Evolutionary conservation across 1,140 invertebrate species (phyloP), one percentile per base, ranked within the genome.

Genomic region (Whitmania pigra): DNA sequence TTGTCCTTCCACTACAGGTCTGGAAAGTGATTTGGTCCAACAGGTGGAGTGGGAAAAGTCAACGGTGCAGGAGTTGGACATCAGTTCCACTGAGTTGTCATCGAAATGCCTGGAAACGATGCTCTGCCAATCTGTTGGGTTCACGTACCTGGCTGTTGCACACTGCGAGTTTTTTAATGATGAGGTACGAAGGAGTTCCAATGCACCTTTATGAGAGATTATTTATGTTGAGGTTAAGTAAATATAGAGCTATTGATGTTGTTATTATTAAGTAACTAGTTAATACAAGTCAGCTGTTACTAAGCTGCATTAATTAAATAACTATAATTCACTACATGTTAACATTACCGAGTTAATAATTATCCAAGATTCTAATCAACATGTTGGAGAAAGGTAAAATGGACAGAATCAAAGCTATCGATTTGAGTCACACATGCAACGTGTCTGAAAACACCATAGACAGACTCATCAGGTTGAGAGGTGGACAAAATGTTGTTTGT

Each of bases 1-100:
- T 17, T n/a, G 11, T 6, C 31, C 25, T 11, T 36, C 29, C 11
- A 27, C 31, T 6, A 63, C 79, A 93, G 90, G 88, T 82, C 84
- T 96, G 0, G 88, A 90, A 78, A 93, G 91, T 77, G 91, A 95
- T 73, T 86, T 93, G 79, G 89, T 98, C 31, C 90, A 90, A 88
- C 88, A 90, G 81, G 93, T 97, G 0, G 94, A 98, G 78, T 99
- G 97, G 97, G 94, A 99, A 79, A 95, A 97, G 78, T 91, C 91
- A 0, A 87, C 88, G 0, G 82, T 99, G 55, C 90, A 92, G 81
- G 96, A 99, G 82, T 79, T 99, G 73, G 96, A 99, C 78, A 89
- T 99, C 40, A 95, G 93, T 0, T 96, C 91, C 0, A 99, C 95
- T 0, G 95, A 99, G 82, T 83, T 99, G 49, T 91, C 89, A 0